These are phyloP conservation scores for Passerina amoena DNA, from an alignment of 2,113 vertebrate genomes.

Conservation along the genomic window DNA sequence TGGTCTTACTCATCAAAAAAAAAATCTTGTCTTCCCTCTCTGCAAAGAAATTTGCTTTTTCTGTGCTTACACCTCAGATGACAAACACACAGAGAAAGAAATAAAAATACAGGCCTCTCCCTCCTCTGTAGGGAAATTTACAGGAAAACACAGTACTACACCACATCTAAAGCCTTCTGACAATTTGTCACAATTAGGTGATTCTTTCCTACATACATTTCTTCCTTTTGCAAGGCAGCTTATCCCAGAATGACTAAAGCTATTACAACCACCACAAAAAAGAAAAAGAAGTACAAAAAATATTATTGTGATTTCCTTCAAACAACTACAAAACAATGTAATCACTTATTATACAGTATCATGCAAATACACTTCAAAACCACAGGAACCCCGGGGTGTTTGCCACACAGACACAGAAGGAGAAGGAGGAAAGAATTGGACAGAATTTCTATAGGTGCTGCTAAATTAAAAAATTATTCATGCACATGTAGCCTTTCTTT, in stretches of 20 bases:
- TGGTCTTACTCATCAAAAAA: background rate
- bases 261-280: background rate
- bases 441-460: background rate
- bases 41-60: background rate
- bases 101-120: background rate
- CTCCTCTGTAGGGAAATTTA: background rate
- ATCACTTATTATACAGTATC: background rate
- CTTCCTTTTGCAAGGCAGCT: background rate
- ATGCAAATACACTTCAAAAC: slow-evolving; percentile 22
- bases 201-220: background rate
- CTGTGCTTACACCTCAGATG: background rate
- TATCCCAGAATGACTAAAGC: slow-evolving; percentile 11
- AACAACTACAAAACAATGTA: background rate
- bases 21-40: background rate
- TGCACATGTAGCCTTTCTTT: background rate
- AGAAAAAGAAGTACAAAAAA: background rate
- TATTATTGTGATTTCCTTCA: background rate
- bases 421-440: slow-evolving; percentile 5
- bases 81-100: background rate
- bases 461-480: slow-evolving; percentile 10
- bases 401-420: slow-evolving; percentile 3
- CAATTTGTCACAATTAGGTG: slow-evolving; percentile 2
- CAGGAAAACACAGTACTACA: background rate
- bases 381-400: slow-evolving; percentile 20
- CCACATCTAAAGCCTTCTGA: slow-evolving; percentile 12